Conservation (phyloP, 2,113 vertebrate species). For the Lagenorhynchus albirostris region DNA sequence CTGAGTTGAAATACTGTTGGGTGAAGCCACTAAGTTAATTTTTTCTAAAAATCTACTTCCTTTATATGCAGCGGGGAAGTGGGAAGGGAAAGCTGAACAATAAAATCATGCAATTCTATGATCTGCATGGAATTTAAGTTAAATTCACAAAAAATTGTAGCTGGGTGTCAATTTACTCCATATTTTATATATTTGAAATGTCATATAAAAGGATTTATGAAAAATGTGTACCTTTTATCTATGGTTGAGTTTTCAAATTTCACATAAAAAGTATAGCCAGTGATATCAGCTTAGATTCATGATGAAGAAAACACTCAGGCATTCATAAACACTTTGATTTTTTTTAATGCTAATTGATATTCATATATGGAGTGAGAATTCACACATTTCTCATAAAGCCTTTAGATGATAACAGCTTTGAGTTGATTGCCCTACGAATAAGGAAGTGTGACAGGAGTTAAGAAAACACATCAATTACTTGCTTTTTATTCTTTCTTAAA, state of each 20-base stretch:
- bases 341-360: conserved; percentile 3
- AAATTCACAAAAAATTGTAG: neutral
- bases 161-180: neutral
- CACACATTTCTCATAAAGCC: neutral
- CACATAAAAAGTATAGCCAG: neutral
- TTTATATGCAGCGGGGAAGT: neutral
- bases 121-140: neutral
- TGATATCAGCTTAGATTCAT: neutral
- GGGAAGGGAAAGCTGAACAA: neutral
- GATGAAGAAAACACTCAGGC: neutral
- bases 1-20: neutral
- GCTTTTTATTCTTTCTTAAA: neutral
- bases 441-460: neutral
- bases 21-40: neutral
- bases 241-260: neutral
- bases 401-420: neutral
- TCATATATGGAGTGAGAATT: conserved; percentile 21
- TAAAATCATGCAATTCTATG: neutral
- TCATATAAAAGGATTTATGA: neutral
- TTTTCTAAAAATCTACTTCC: neutral
- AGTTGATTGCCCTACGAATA: neutral
- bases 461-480: neutral
- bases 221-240: neutral
- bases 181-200: neutral
- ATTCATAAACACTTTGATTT: neutral